Conservation (phyloP, 2,797 vertebrate species). For the Picus viridis region DNA sequence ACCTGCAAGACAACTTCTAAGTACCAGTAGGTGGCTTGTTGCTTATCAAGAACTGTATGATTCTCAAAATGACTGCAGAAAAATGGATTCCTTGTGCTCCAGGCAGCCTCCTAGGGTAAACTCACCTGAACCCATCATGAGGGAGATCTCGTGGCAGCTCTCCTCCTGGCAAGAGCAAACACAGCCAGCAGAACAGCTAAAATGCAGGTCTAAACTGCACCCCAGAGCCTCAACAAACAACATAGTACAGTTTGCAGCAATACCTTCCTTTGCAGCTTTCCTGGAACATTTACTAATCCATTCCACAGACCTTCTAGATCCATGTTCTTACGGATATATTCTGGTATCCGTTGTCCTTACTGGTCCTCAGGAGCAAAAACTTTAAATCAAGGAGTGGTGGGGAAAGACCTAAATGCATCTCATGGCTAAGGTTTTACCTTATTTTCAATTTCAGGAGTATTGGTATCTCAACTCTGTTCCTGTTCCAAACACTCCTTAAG, state of each 20-base stretch:
- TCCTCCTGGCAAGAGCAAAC: background rate
- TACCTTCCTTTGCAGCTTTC: background rate
- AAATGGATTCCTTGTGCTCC: background rate
- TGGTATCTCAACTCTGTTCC: background rate
- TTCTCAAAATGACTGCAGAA: background rate
- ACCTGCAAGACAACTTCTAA: background rate
- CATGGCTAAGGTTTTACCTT: background rate
- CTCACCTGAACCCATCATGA: background rate
- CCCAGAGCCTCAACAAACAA: background rate
- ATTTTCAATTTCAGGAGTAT: background rate
- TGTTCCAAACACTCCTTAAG: background rate
- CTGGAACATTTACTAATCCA: background rate
- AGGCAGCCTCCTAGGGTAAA: background rate
- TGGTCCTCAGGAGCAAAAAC: background rate
- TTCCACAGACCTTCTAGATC: background rate
- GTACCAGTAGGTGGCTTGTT: background rate
- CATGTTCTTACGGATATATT: background rate
- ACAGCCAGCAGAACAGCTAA: background rate
- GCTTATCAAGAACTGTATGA: too few species aligned
- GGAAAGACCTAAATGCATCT: background rate
- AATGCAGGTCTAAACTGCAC: background rate
- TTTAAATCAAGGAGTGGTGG: background rate
- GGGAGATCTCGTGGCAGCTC: background rate
- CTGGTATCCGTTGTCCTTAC: background rate
- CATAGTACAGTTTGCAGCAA: background rate